Evolutionary conservation across 2,888 invertebrate genomes (phyloP).

Genomic region (Caenorhabditis sp.): DNA sequence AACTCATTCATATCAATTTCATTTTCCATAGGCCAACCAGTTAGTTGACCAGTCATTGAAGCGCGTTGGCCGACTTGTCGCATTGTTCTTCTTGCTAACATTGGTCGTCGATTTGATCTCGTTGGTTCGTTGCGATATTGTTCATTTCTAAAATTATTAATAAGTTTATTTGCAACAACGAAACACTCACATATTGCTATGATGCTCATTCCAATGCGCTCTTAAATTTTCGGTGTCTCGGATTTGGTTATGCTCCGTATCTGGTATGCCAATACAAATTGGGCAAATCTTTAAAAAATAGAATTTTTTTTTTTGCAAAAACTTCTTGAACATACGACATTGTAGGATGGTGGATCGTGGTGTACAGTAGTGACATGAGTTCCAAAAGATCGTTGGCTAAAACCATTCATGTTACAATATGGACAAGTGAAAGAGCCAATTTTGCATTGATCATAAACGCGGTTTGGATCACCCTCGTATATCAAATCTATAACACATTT

Average conservation of each 20-base stretch:
- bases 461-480: conserved; percentile 90
- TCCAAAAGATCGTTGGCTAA: conserved; percentile 88
- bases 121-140: conserved; percentile 22
- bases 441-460: conserved; percentile 83
- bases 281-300: conserved; percentile 99
- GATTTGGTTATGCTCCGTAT: conserved; percentile 86
- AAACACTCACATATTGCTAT: not conserved
- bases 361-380: conserved; percentile 81
- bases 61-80: conserved; percentile 20
- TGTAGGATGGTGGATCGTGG: conserved; percentile 87
- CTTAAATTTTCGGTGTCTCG: conserved; percentile 97
- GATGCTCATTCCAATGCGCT: conserved; percentile 85
- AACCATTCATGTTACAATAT: conserved; percentile 90
- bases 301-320: no score
- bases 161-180: conserved; percentile 1
- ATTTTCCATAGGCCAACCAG: not conserved
- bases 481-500: conserved; percentile 80
- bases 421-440: conserved; percentile 89
- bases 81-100: conserved; percentile 37
- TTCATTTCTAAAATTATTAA: not conserved
- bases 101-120: conserved; percentile 31
- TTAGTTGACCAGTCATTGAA: not conserved
- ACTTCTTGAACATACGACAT: conserved; percentile 74
- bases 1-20: conserved; percentile 14
- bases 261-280: conserved; percentile 92